Conservation (phyloP, 2,797 vertebrate species). For the Toxotes lorentzi region DNA sequence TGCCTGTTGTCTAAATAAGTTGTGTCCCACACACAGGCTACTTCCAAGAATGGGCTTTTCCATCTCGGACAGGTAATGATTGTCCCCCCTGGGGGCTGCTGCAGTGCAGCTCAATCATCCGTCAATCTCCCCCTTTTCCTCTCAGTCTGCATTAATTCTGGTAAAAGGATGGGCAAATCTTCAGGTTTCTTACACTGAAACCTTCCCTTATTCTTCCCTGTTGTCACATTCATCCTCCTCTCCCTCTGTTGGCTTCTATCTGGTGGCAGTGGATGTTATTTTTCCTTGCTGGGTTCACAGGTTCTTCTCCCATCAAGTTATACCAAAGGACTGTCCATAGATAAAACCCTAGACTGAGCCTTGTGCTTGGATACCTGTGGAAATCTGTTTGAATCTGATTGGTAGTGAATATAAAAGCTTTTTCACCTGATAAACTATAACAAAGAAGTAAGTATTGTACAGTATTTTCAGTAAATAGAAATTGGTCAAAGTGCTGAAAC, state of each 20-base stretch:
- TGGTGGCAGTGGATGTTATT: conserved; percentile 74
- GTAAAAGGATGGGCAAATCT: conserved; percentile 62
- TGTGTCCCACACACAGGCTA: conserved; percentile 86
- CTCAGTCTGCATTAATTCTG: conserved; percentile 57
- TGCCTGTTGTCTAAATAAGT: conserved; percentile 80
- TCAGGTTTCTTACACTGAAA: conserved; percentile 53
- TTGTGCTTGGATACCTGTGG: conserved; percentile 58
- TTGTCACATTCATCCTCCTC: conserved; percentile 59
- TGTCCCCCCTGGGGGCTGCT: conserved; percentile 42
- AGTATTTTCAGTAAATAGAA: not conserved
- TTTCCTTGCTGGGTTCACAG: conserved; percentile 65
- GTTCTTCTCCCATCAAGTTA: conserved; percentile 64
- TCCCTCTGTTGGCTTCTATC: conserved; percentile 70
- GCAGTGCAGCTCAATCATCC: conserved; percentile 55
- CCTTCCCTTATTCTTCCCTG: conserved; percentile 57
- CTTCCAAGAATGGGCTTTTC: conserved; percentile 88
- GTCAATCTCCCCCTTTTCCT: conserved; percentile 65
- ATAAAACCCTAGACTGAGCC: conserved; percentile 49
- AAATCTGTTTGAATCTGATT: conserved; percentile 45
- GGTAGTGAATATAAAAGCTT: not conserved
- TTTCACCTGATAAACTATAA: not conserved
- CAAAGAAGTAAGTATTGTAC: not conserved
- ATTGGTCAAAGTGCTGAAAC: not conserved
- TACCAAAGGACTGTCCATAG: conserved; percentile 61
- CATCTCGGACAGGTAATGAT: conserved; percentile 87